Conservation (phyloP, 1,140 invertebrate genomes). For the Pachypeltis micranthus region DNA sequence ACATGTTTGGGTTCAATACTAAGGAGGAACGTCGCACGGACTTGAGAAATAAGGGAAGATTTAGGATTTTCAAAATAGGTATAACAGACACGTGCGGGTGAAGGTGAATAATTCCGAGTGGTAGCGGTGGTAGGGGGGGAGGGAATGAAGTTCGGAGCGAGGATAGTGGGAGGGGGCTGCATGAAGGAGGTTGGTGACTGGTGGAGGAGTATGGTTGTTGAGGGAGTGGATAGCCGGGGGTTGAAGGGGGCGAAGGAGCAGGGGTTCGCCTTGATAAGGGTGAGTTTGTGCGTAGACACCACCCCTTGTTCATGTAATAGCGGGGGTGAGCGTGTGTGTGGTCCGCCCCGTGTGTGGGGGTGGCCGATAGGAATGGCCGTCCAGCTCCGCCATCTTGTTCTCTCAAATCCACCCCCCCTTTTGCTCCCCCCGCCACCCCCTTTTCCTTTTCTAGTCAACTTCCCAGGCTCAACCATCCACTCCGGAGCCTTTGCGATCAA, state of each 20-base stretch:
- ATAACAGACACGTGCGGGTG: too few species aligned
- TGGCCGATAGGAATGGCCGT: slow-evolving; percentile 6
- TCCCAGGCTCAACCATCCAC: background rate
- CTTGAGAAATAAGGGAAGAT: too few species aligned
- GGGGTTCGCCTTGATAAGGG: background rate
- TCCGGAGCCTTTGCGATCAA: too few species aligned
- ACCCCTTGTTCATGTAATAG: background rate
- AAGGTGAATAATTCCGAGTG: too few species aligned
- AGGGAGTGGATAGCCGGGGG: background rate
- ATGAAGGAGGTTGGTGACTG: background rate
- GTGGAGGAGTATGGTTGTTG: too few species aligned
- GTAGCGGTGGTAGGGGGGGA: too few species aligned
- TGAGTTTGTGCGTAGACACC: background rate
- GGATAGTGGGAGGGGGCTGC: too few species aligned
- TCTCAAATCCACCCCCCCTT: background rate
- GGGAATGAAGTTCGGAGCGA: too few species aligned
- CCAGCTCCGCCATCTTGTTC: slow-evolving; percentile 7
- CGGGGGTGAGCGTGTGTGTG: slow-evolving; percentile 5
- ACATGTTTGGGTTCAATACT: too few species aligned
- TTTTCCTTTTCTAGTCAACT: background rate
- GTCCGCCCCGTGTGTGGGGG: background rate
- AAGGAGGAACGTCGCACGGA: too few species aligned
- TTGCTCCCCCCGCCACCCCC: background rate
- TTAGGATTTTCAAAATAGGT: too few species aligned
- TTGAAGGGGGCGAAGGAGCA: background rate